A percentile compares a stretch with the other conserved stretches of the same genome.
Conservation (phyloP, 2,113 vertebrate genomes). For the Hippocampus abdominalis region DNA sequence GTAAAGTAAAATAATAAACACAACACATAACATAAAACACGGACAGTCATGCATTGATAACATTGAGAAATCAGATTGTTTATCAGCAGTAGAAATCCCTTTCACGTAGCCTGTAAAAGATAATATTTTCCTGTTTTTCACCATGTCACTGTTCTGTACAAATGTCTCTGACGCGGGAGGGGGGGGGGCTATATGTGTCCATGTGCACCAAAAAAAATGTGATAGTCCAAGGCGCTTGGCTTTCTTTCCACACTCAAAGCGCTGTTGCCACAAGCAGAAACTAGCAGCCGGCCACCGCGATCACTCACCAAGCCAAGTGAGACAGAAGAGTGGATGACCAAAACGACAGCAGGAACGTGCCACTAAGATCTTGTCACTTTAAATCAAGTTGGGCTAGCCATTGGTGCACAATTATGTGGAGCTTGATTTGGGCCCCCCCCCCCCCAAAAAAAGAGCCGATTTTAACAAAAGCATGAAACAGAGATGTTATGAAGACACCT, state of each 20-base stretch:
- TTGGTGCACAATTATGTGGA: background rate
- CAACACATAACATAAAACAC: no score
- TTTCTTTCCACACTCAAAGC: background rate
- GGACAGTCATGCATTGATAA: background rate
- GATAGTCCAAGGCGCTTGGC: no score
- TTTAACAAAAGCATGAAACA: background rate
- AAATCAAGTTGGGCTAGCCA: no score
- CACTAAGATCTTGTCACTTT: background rate
- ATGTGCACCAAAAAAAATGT: background rate
- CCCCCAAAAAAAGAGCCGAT: background rate
- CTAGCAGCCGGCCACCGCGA: background rate
- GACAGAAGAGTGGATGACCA: background rate
- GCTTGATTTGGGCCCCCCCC: background rate
- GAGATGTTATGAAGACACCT: background rate
- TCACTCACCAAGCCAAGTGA: background rate
- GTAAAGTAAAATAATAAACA: no score
- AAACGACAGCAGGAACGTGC: background rate
- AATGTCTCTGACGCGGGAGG: background rate
- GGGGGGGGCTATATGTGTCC: background rate
- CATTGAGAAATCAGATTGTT: background rate
- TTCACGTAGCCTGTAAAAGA: background rate
- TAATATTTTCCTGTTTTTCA: background rate
- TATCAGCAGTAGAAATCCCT: background rate
- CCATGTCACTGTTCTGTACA: background rate
- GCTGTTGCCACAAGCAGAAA: background rate